These are phyloP conservation scores for Anneissia japonica DNA, from an alignment of 35 echinoderm and acorn worm species.

Conservation along the genomic window DNA sequence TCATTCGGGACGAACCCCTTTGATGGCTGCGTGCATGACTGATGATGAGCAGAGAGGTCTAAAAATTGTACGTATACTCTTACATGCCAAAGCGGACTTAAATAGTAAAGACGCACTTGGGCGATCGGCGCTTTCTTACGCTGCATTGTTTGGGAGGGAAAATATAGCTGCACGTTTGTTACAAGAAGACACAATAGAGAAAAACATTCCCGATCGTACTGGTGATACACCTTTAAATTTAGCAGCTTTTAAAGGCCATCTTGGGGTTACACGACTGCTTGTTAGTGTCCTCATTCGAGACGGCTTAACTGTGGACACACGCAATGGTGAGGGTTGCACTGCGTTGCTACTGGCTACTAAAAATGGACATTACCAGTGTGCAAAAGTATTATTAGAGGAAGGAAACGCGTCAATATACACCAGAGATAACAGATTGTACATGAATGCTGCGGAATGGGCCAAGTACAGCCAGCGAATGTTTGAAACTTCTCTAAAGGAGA, in stretches of 20 bases:
- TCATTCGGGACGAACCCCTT: constrained; percentile 54
- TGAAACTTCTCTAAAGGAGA: not conserved
- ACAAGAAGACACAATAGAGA: constrained; percentile 50
- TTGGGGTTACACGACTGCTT: constrained; percentile 40
- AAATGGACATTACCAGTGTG: constrained; percentile 79
- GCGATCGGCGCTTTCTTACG: constrained; percentile 61
- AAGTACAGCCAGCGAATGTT: constrained; percentile 42
- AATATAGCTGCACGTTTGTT: constrained; percentile 43
- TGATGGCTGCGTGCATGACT: constrained; percentile 63
- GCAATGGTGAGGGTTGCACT: constrained; percentile 90
- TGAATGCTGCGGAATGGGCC: constrained; percentile 96
- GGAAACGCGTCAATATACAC: constrained; percentile 72
- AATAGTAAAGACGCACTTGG: constrained; percentile 60
- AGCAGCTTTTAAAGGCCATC: constrained; percentile 51
- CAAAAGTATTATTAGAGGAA: constrained; percentile 65
- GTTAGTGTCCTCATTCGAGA: constrained; percentile 43
- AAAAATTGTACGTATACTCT: constrained; percentile 46
- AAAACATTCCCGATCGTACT: constrained; percentile 68
- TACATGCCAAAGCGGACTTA: constrained; percentile 43
- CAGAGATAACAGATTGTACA: constrained; percentile 82
- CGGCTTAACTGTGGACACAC: constrained; percentile 53
- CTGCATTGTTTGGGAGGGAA: constrained; percentile 51
- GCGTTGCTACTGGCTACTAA: constrained; percentile 85
- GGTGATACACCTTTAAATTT: constrained; percentile 86
- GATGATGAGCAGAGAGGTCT: constrained; percentile 39